Evolutionary conservation across 1,140 invertebrate genomes (phyloP).

Genomic region (Atopsyche davidsoni): DNA sequence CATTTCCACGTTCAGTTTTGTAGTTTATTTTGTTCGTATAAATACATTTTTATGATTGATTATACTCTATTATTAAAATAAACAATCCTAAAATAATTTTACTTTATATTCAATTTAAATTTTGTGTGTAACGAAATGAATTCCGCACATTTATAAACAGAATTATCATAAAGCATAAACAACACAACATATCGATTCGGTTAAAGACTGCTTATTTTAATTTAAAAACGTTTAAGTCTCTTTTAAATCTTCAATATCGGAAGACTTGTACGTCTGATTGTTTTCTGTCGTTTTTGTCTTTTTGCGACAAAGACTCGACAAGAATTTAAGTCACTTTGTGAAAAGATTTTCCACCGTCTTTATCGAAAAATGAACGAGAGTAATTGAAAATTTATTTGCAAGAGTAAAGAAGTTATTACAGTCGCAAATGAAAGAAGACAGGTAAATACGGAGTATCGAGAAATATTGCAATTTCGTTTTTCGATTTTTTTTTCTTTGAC

Average conservation of each 20-base stretch:
- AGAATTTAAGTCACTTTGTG: conserved; percentile 20
- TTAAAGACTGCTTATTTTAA: conserved; percentile 16
- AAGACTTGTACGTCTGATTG: conserved; percentile 16
- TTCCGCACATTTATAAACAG: neutral
- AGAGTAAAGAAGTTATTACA: too few relatives aligned
- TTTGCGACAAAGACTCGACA: conserved; percentile 7
- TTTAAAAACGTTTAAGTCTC: conserved; percentile 15
- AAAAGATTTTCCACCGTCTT: conserved; percentile 15
- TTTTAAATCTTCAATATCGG: conserved; percentile 22
- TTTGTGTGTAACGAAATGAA: neutral
- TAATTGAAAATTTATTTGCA: conserved; percentile 19
- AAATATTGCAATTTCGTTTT: too few relatives aligned
- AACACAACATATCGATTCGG: neutral
- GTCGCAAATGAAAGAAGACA: too few relatives aligned
- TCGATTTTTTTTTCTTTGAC: too few relatives aligned
- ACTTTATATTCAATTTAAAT: neutral
- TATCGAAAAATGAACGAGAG: conserved; percentile 11
- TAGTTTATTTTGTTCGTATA: too few relatives aligned
- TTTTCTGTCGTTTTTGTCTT: conserved; percentile 16
- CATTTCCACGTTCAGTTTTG: too few relatives aligned
- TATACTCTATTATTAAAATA: neutral
- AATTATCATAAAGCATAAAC: neutral
- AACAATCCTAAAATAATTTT: neutral
- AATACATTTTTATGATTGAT: neutral
- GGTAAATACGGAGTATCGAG: too few relatives aligned